These are phyloP conservation scores for Aphodius granarius DNA, from an alignment of 2,888 invertebrate species.

Conservation along the genomic window DNA sequence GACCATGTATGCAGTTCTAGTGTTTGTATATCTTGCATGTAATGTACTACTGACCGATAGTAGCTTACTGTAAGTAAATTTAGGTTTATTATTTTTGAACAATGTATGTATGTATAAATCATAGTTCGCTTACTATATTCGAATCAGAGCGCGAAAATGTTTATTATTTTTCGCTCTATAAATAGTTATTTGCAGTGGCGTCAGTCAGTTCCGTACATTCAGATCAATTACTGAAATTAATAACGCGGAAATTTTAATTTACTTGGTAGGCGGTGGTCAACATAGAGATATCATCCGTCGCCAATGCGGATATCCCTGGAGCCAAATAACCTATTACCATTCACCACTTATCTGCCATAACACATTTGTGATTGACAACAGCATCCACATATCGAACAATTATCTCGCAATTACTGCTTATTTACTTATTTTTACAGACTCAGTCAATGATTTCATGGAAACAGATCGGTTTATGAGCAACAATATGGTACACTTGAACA, in stretches of 20 bases:
- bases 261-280: neutral
- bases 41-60: too few relatives aligned
- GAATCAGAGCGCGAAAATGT: neutral
- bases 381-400: neutral
- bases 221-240: neutral
- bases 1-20: too few relatives aligned
- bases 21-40: too few relatives aligned
- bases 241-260: neutral
- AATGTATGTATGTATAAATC: too few relatives aligned
- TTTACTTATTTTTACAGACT: neutral
- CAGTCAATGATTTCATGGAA: neutral
- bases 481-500: neutral
- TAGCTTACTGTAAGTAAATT: too few relatives aligned
- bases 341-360: neutral
- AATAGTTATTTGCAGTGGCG: neutral
- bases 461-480: neutral
- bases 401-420: neutral
- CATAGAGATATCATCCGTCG: neutral
- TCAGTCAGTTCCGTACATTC: neutral
- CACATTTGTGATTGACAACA: neutral
- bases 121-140: too few relatives aligned
- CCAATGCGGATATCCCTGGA: neutral
- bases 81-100: too few relatives aligned
- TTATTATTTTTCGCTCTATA: neutral
- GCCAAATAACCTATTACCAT: neutral